These are phyloP conservation scores for Eulemur albifrons DNA, from an alignment of 2,797 vertebrate genomes.

Conservation along the genomic window DNA sequence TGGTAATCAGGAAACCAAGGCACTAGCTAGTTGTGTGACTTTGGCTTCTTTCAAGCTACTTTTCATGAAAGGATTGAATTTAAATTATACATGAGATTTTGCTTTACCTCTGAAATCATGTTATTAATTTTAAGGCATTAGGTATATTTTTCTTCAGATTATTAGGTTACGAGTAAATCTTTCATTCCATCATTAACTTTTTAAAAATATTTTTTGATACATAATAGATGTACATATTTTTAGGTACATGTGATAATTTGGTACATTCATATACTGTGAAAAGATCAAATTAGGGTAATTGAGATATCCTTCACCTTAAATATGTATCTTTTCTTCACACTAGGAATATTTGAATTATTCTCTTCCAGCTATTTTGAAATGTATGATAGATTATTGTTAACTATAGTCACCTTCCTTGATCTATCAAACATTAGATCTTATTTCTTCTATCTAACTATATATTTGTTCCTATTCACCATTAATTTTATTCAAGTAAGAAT, in stretches of 20 bases:
- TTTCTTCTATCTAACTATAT: not conserved
- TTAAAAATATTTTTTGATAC: not conserved
- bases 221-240: not conserved
- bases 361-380: not conserved
- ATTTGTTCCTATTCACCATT: not conserved
- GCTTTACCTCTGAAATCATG: constrained; percentile 7
- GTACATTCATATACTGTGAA: not conserved
- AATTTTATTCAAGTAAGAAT: not conserved
- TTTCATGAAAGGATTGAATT: constrained; percentile 16
- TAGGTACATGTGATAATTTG: not conserved
- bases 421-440: not conserved
- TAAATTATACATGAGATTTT: constrained; percentile 15
- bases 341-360: not conserved
- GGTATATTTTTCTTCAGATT: not conserved
- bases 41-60: not conserved
- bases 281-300: not conserved
- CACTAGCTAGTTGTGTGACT: not conserved
- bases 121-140: not conserved
- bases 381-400: not conserved
- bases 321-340: not conserved
- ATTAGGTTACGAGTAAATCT: not conserved
- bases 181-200: not conserved
- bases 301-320: not conserved
- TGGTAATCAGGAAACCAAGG: not conserved
- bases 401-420: not conserved